A percentile compares a stretch with the other conserved stretches of the same genome.
Evolutionary conservation across 2,113 vertebrate species (phyloP).

Genomic region (Notothenia coriiceps): DNA sequence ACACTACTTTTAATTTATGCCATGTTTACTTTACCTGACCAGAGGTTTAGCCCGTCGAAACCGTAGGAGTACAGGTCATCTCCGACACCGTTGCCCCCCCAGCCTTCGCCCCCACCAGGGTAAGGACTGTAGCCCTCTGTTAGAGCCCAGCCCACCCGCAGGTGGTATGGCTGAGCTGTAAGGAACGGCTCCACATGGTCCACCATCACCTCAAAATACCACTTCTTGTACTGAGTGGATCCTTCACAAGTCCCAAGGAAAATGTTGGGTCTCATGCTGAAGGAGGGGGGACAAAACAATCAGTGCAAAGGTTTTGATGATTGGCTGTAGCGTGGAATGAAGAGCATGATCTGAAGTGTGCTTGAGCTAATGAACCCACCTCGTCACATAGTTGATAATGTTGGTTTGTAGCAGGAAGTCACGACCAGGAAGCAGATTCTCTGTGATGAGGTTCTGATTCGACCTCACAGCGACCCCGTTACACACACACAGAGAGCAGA

Average conservation of each 20-base stretch:
- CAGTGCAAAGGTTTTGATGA: not conserved
- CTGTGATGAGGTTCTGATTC: slow-evolving; percentile 96
- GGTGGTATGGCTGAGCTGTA: slow-evolving; percentile 87
- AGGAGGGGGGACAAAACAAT: slow-evolving; percentile 32
- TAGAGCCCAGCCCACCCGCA: slow-evolving; percentile 93
- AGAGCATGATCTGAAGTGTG: not conserved
- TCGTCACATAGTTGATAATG: slow-evolving; percentile 93
- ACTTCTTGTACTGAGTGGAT: slow-evolving; percentile 92
- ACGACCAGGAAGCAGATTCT: slow-evolving; percentile 92
- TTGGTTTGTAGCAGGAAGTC: slow-evolving; percentile 93
- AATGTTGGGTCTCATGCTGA: slow-evolving; percentile 94
- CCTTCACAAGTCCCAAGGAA: slow-evolving; percentile 92
- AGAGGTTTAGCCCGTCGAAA: slow-evolving; percentile 92
- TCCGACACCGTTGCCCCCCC: slow-evolving; percentile 92
- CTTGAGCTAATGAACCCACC: slow-evolving; percentile 74
- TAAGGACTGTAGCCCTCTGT: slow-evolving; percentile 94
- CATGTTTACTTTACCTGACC: slow-evolving; percentile 87
- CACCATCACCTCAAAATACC: slow-evolving; percentile 95
- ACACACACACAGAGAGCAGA: slow-evolving; percentile 94
- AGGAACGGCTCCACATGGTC: slow-evolving; percentile 90
- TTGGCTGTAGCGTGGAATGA: too few species aligned
- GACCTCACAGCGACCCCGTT: slow-evolving; percentile 94
- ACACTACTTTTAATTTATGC: not conserved
- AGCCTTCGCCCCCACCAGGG: slow-evolving; percentile 93
- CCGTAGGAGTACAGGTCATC: slow-evolving; percentile 94